Conservation (phyloP, 2,888 invertebrate genomes). For the Megaustenia siamemsis region DNA sequence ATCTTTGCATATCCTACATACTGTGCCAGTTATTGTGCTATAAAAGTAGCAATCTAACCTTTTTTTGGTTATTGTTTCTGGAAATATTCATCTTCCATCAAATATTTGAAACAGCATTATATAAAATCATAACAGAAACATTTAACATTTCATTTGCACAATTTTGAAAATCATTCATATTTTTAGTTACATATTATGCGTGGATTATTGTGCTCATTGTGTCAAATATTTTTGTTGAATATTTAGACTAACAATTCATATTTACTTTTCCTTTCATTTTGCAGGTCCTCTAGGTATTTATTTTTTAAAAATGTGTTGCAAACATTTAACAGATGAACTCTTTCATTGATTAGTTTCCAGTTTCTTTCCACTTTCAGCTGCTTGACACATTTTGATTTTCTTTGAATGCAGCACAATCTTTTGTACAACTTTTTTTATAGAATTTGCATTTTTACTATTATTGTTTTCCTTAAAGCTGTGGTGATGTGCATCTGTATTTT, state of each 20-base stretch:
- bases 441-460: not conserved
- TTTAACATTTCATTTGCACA: not conserved
- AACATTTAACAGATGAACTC: not conserved
- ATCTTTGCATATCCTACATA: too few species aligned
- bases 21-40: too few species aligned
- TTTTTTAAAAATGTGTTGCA: not conserved
- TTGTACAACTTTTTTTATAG: not conserved
- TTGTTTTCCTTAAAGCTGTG: not conserved
- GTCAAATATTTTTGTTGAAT: too few species aligned
- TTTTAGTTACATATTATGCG: not conserved
- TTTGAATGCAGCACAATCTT: not conserved
- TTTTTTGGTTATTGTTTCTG: not conserved
- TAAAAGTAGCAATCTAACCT: not conserved
- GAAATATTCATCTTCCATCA: not conserved
- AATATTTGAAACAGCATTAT: not conserved
- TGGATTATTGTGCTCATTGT: not conserved
- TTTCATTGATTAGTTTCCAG: not conserved
- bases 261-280: not conserved
- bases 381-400: not conserved
- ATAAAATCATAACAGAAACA: not conserved
- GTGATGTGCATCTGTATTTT: too few species aligned
- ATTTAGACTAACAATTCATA: not conserved
- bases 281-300: constrained; percentile 40
- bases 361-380: not conserved
- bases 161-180: not conserved